Conservation (phyloP, 2,797 vertebrate genomes). For the Acomys russatus region DNA sequence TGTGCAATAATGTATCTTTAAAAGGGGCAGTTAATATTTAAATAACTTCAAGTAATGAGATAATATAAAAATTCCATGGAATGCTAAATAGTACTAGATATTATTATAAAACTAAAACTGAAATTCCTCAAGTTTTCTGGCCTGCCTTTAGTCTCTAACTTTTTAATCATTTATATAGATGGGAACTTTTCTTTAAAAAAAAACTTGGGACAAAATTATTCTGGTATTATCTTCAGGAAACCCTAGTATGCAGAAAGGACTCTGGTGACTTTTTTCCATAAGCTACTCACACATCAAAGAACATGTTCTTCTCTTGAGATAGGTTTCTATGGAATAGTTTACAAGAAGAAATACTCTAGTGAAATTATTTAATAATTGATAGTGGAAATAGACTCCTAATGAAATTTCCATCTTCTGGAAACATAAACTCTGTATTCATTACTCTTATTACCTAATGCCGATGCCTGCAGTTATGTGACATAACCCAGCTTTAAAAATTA, state of each 20-base stretch:
- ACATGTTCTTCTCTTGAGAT: constrained; percentile 76
- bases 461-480: constrained; percentile 78
- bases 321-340: constrained; percentile 78
- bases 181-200: constrained; percentile 51
- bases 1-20: not conserved
- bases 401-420: constrained; percentile 96
- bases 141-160: constrained; percentile 33
- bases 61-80: constrained; percentile 30
- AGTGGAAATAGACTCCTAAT: constrained; percentile 95
- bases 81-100: not conserved
- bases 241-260: constrained; percentile 61
- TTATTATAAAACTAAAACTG: constrained; percentile 60
- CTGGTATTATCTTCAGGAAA: constrained; percentile 81
- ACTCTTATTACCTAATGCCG: constrained; percentile 80
- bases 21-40: constrained; percentile 40
- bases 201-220: constrained; percentile 72
- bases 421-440: constrained; percentile 89
- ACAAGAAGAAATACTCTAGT: constrained; percentile 85
- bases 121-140: constrained; percentile 46
- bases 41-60: constrained; percentile 56
- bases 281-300: constrained; percentile 81
- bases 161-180: constrained; percentile 43
- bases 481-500: constrained; percentile 63
- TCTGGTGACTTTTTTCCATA: constrained; percentile 82
- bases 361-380: constrained; percentile 96